phyloP scores from a whole-genome alignment of 1,140 invertebrate genomes.

The Bombus difficillimus region DNA sequence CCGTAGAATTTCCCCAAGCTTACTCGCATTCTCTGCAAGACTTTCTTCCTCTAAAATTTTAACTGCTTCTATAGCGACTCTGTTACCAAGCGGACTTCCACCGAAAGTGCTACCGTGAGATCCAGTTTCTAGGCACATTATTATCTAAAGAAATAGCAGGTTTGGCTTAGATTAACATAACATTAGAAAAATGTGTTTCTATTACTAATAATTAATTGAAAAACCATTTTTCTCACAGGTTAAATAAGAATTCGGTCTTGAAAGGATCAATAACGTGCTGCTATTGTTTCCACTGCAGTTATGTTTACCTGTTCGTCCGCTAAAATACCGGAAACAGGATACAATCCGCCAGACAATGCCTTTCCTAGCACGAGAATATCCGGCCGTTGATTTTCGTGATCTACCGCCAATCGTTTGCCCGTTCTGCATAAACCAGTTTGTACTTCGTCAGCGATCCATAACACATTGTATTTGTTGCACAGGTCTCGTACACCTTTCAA shows the following conservation, averaged over 20 bases:
- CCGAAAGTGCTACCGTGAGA: conserved; percentile 94
- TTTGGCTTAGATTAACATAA: not conserved
- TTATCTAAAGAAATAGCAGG: conserved; percentile 81
- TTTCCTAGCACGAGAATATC: conserved; percentile 92
- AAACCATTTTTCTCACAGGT: not conserved
- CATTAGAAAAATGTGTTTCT: not conserved
- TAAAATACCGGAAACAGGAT: conserved; percentile 91
- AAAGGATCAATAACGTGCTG: not conserved
- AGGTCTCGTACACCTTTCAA: conserved; percentile 93
- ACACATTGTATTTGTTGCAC: conserved; percentile 96
- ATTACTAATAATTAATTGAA: not conserved
- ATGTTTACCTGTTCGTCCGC: conserved; percentile 86
- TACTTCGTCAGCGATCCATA: conserved; percentile 99
- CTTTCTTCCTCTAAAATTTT: conserved; percentile 88
- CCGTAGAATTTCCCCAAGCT: conserved; percentile 87
- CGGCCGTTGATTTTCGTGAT: conserved; percentile 93
- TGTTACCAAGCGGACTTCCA: conserved; percentile 91
- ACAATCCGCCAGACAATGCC: conserved; percentile 92
- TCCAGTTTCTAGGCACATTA: conserved; percentile 89
- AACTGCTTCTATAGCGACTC: conserved; percentile 85
- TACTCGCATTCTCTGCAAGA: conserved; percentile 88
- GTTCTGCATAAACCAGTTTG: conserved; percentile 97
- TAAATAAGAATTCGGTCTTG: not conserved
- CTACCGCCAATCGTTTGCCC: conserved; percentile 93
- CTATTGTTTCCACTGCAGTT: too few species aligned